Percentiles rank a stretch among this genome's conserved stretches.
Conservation (phyloP, 2,113 vertebrate genomes). For the Dasyornis broadbenti region DNA sequence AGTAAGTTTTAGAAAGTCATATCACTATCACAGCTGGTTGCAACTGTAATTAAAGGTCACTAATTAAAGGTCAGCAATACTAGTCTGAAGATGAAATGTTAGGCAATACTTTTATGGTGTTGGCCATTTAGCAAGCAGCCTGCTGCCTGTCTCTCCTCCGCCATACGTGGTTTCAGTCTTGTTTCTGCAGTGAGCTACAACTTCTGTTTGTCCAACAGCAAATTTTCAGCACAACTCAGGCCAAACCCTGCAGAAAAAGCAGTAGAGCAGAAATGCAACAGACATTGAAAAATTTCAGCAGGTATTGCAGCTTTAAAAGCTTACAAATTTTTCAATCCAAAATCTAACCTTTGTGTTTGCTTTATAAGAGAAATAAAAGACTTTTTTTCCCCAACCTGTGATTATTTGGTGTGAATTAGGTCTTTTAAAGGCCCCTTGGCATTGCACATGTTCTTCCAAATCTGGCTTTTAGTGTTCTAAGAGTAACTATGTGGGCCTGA, state of each 20-base stretch:
- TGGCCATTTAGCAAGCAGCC: background rate
- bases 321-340: background rate
- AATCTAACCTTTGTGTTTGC: background rate
- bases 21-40: background rate
- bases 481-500: background rate
- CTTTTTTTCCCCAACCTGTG: background rate
- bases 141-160: background rate
- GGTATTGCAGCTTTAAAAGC: background rate
- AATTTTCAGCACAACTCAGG: background rate
- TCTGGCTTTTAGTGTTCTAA: background rate
- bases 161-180: rapidly evolving
- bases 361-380: background rate
- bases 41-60: background rate
- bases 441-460: rapidly evolving
- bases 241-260: background rate
- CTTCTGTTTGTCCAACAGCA: background rate
- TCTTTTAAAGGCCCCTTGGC: background rate
- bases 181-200: background rate
- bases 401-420: background rate
- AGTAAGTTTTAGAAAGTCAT: background rate
- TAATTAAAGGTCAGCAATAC: background rate
- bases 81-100: background rate
- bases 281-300: background rate
- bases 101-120: background rate
- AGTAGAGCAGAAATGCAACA: background rate